Percentiles rank a stretch among this genome's conserved stretches.
Evolutionary conservation across 2,797 vertebrate genomes (phyloP).

Genomic region (Psittacula derbiana): DNA sequence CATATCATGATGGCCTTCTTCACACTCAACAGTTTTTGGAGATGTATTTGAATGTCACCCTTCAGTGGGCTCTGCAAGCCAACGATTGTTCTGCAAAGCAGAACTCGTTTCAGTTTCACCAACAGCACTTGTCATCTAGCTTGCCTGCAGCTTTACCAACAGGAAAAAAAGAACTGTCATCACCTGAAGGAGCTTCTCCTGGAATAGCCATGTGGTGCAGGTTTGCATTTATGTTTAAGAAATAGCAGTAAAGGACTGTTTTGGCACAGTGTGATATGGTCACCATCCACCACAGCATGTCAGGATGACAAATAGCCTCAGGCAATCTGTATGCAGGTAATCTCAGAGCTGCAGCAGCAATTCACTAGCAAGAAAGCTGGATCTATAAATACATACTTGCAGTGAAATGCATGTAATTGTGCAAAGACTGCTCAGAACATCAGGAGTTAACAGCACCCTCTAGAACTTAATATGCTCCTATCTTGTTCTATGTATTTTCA

Average conservation of each 20-base stretch:
- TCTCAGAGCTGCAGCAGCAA: background rate
- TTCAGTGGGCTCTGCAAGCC: background rate
- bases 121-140: background rate
- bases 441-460: background rate
- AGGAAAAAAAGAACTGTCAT: background rate
- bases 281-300: background rate
- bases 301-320: background rate
- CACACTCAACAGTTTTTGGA: background rate
- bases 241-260: background rate
- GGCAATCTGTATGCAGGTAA: background rate
- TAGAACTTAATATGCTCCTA: background rate
- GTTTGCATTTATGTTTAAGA: background rate
- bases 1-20: background rate
- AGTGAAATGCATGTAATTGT: background rate
- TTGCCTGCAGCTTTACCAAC: background rate
- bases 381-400: background rate
- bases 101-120: background rate
- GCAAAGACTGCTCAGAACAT: background rate
- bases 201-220: background rate
- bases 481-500: slow-evolving; percentile 5
- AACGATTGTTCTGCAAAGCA: background rate
- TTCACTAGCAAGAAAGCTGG: background rate
- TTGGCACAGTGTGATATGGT: background rate
- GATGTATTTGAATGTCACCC: background rate
- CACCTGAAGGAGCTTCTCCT: background rate